phyloP scores from a whole-genome alignment of 2,113 vertebrate species.

The Centropristis striata region DNA sequence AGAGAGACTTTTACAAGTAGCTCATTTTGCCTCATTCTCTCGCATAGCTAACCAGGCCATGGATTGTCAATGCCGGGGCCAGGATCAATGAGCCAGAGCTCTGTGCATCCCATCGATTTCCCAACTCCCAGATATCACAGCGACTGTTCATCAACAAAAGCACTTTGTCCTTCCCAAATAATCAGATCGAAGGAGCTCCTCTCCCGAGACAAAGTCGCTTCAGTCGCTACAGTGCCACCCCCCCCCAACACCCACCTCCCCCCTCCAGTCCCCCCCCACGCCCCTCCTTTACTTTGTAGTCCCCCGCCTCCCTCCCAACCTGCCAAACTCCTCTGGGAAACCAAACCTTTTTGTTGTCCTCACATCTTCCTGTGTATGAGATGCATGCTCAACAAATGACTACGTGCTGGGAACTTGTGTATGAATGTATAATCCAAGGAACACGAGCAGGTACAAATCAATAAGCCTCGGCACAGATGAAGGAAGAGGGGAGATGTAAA shows the following conservation, averaged over 20 bases:
- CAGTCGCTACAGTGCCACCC: slow-evolving; percentile 44
- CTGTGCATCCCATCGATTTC: slow-evolving; percentile 89
- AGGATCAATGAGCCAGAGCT: slow-evolving; percentile 89
- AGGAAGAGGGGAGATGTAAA: slow-evolving; percentile 8
- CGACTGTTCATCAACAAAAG: slow-evolving; percentile 91
- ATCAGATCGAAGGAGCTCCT: slow-evolving; percentile 86
- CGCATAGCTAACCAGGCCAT: slow-evolving; percentile 88
- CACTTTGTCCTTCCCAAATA: slow-evolving; percentile 91
- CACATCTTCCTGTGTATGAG: slow-evolving; percentile 54
- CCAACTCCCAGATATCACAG: slow-evolving; percentile 90
- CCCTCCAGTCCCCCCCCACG: neutral
- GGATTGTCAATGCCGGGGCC: slow-evolving; percentile 87
- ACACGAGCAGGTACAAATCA: slow-evolving; percentile 43
- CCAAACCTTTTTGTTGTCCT: slow-evolving; percentile 55
- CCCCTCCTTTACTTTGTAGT: slow-evolving; percentile 1
- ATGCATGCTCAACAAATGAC: slow-evolving; percentile 69
- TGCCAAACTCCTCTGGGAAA: slow-evolving; percentile 8
- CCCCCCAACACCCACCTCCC: too few relatives aligned
- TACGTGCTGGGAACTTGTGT: slow-evolving; percentile 49
- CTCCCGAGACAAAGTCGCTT: slow-evolving; percentile 73
- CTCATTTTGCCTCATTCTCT: slow-evolving; percentile 89
- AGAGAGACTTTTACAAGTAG: slow-evolving; percentile 87
- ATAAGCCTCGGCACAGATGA: slow-evolving; percentile 17
- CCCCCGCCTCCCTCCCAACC: neutral
- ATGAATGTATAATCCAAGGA: slow-evolving; percentile 65